Base-by-base conservation (phyloP, 2,113 vertebrate genomes). In the Lasiurus borealis region DNA sequence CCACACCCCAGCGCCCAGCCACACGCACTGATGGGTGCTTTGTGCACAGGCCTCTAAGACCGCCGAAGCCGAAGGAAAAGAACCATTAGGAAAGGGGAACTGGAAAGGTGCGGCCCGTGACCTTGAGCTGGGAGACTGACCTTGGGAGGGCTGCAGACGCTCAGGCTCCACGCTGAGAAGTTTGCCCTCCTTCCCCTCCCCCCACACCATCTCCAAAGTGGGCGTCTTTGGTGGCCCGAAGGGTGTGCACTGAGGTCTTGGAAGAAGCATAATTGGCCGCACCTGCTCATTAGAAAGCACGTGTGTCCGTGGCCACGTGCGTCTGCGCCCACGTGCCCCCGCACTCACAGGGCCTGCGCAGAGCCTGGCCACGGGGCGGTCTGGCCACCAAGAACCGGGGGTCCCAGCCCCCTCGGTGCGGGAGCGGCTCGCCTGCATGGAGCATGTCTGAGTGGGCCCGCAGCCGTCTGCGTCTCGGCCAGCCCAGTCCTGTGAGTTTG, bases 171-270 rank as follows among this genome's bases (percentile, higher is more conserved):
- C 75, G 81, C 71, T 50, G 50, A 46, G n/a, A n/a, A n/a, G n/a
- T n/a, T n/a, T n/a, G n/a, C n/a, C n/a, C n/a, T n/a, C n/a, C n/a
- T n/a, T n/a, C n/a, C n/a, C n/a, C n/a, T n/a, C n/a, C n/a, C n/a
- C n/a, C n/a, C n/a, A n/a, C n/a, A n/a, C n/a, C n/a, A n/a, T 94
- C 90, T 88, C 77, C 64, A 23, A 68, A 66, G 77, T 31, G 83
- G 82, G 52, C 46, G 8, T 77, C 18, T 88, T 64, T 77, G 59
- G 90, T 86, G 92, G 81, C 84, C 96, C 95, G 85, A 85, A 46
- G 44, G n/a, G 85, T 59, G 18, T 64, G 72, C 64, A 64, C 82
- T 66, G 6, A 4, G 86, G 77, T 64, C 89, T 95, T n/a, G 86
- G 59, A 82, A 95, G 85, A 78, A 21, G 54, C 54, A n/a, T 80